Base-by-base conservation (phyloP, 1,140 invertebrate species). In the Aphelenchoides avenae region DNA sequence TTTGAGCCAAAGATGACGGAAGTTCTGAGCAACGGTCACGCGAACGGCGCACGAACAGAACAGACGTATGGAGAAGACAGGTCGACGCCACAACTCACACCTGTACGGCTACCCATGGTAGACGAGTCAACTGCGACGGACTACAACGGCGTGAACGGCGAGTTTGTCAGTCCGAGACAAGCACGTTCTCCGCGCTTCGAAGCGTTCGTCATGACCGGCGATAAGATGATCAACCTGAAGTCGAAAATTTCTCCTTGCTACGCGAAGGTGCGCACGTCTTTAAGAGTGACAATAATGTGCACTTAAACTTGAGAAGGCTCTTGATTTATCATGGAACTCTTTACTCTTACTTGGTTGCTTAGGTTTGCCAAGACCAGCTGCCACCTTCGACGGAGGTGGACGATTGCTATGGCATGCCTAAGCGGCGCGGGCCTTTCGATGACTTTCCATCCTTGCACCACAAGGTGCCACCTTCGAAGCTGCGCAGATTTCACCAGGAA, bases 151-250 rank as follows among this genome's bases (percentile, higher is more conserved):
- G 36, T n/a, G 18, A 37, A n/a, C 18, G n/a, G n/a, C n/a, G 1
- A 26, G 24, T 43, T 43, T n/a, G 24, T 31, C 2, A 3, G 33
- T 26, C 27, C 0, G 3, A 30, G 11, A 1, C 33, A 48, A 37
- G 42, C 41, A 4, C 33, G 58, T 11, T 71, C 66, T 33, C 79
- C 78, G 6, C 73, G 75, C 15, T 91, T 88, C 79, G 90, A 93
- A 79, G 88, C 89, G 20, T 93, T 89, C 80, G 89, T 92, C 84
- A 93, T 94, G 90, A 93, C 90, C n/a, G 90, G 90, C 7, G 89
- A 93, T 75, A 81, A 91, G 59, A 92, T 93, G 78, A 82, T 94
- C 47, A 92, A 91, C 79, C 82, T 92, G 47, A 77, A 78, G 51
- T 66, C 72, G 13, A 73, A 77, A 40, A 88, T 89, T 24, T 81